Percentiles rank a stretch among this genome's conserved stretches.
phyloP scores from a whole-genome alignment of 2,888 invertebrate genomes.

The Hypselothyrea guttata region DNA sequence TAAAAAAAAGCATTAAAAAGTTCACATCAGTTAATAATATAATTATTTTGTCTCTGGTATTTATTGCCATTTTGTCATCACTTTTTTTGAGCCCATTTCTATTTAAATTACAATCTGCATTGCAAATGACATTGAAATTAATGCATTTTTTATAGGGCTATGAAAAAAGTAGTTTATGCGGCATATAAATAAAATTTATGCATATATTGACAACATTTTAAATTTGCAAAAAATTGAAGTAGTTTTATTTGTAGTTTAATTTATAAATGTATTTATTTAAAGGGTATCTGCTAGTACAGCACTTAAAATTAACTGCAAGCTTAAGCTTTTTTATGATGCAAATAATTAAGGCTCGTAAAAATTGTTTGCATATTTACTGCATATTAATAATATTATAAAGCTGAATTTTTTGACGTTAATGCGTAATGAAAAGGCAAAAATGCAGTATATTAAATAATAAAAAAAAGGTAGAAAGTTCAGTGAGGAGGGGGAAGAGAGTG shows the following conservation, averaged over 20 bases:
- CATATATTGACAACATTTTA: no score
- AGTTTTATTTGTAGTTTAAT: background rate
- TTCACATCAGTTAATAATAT: background rate
- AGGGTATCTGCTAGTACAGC: background rate
- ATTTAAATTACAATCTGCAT: conserved; percentile 35
- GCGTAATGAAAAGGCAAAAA: conserved; percentile 38
- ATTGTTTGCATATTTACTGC: conserved; percentile 26
- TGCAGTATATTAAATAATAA: no score
- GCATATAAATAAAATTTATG: background rate
- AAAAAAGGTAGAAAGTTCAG: background rate
- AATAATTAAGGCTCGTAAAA: conserved; percentile 35
- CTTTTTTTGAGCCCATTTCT: conserved; percentile 1
- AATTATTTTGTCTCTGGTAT: no score
- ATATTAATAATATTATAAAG: conserved; percentile 21
- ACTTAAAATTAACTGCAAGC: background rate
- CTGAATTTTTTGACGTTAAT: conserved; percentile 56
- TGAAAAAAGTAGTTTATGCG: no score
- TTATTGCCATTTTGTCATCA: no score
- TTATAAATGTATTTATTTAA: background rate
- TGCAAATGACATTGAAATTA: conserved; percentile 46
- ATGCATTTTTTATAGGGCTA: background rate
- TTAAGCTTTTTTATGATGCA: conserved; percentile 1
- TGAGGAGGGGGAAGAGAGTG: background rate
- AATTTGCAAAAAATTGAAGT: no score
- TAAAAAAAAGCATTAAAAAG: no score